Evolutionary conservation across 2,797 vertebrate genomes (phyloP), one percentile per base, ranked within the genome.

Genomic region (Lemur catta): DNA sequence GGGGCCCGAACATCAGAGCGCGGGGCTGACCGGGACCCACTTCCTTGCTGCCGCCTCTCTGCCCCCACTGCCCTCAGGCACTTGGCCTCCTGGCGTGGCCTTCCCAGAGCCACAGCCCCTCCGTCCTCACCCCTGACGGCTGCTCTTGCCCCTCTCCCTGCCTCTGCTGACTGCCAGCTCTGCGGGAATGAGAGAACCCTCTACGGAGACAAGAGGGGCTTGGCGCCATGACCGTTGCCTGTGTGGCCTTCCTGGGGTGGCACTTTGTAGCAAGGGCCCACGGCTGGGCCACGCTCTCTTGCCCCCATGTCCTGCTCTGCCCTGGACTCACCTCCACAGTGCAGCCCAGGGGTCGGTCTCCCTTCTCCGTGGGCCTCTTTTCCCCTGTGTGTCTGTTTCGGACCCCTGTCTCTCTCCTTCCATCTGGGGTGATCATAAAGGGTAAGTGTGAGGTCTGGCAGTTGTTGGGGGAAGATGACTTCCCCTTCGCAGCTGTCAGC

Each of bases 151-250:
- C 15, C 15, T 15, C 26, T 28, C 6, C 38, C 20, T 6, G 8
- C 18, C 59, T 33, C 46, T 69, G 17, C 76, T 4, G 2, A 59
- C 33, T 38, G 5, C 50, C 7, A 14, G 20, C 28, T 38, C 35
- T 43, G 0, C 4, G 18, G 35, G 50, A 84, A 13, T 28, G 11
- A 38, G 67, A 63, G 43, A 57, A 41, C 74, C 38, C 38, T 79
- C 14, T 33, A 0, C 41, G 65, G 87, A 82, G 55, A 46, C 8
- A 43, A 48, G 63, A 46, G 52, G 48, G 48, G 2, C 20, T 30
- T 46, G 4, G 1, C 1, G 0, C 3, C 50, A n/a, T 78, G 75
- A 6, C 26, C 11, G 26, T 57, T 1, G 2, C 22, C 55, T 17
- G 4, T 22, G 15, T 28, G 30, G 59, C 59, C 57, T 24, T 74